Percentiles rank a stretch among this genome's conserved stretches.
phyloP scores from a whole-genome alignment of 1,140 invertebrate species.

The Zaprionus camerounensis region DNA sequence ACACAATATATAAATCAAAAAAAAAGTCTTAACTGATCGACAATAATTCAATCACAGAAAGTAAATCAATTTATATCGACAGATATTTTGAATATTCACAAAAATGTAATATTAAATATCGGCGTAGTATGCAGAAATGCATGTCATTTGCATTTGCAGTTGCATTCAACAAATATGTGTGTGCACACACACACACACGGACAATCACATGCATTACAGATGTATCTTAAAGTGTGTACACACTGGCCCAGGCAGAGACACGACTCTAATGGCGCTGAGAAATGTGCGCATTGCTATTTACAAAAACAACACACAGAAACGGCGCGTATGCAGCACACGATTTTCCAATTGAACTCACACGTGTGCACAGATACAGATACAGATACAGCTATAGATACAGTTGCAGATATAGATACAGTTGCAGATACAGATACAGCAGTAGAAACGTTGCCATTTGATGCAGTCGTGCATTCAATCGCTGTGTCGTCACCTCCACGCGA shows the following conservation, averaged over 20 bases:
- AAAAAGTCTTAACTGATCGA: not conserved
- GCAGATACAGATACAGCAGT: conserved; percentile 42
- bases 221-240: conserved; percentile 50
- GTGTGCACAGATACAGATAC: conserved; percentile 46
- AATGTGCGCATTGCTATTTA: conserved; percentile 48
- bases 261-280: conserved; percentile 37
- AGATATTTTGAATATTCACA: conserved; percentile 15
- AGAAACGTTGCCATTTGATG: conserved; percentile 75
- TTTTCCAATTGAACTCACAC: conserved; percentile 84
- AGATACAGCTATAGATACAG: conserved; percentile 21
- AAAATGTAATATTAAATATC: conserved; percentile 57
- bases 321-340: conserved; percentile 77
- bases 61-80: not conserved
- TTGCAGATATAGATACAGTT: conserved; percentile 33
- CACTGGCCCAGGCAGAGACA: conserved; percentile 15
- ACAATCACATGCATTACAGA: not conserved
- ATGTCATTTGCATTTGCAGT: conserved; percentile 31
- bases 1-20: not conserved
- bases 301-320: conserved; percentile 48
- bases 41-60: not conserved
- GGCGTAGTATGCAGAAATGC: not conserved
- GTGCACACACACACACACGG: conserved; percentile 19
- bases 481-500: conserved; percentile 76
- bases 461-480: conserved; percentile 84
- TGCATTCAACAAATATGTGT: conserved; percentile 47